Evolutionary conservation across 1,140 invertebrate species (phyloP), one percentile per base, ranked within the genome.

Genomic region (Diorhabda sublineata): DNA sequence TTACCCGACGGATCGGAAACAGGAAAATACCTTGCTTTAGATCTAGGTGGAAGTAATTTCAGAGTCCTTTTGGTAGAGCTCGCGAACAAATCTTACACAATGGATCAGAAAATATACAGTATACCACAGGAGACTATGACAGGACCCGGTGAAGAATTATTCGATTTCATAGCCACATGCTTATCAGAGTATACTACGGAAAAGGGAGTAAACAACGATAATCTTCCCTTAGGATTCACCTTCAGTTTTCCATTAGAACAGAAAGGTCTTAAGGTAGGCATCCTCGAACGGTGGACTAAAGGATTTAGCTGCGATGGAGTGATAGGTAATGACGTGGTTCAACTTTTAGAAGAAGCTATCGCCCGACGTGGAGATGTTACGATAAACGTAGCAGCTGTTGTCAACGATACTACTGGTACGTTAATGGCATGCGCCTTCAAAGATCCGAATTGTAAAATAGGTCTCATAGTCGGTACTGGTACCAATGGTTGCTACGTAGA

Each of bases 41-140:
- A 99, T 85, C 87, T 99, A 72, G 98, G 98, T 45, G 98, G 98
- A 1, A 99, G 98, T n/a, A 99, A 99, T 82, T 99, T 99, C 84
- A 88, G 98, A 69, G 97, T 99, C 4, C 83, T 99, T 42, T 85
- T 98, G 2, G 96, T 99, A 74, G 90, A 93, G 65, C 83, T 98
- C 58, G 86, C 91, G 57, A 91, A 89, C 42, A 88, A 90, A 74
- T 88, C 88, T 68, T 94, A 92, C 76, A 89, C 91, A 70, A 98
- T 99, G 91, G 90, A 96, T 76, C 97, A 95, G 59, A 97, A 98
- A 84, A 98, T 98, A 73, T 99, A 94, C 82, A 92, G 95, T 5
- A 93, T 99, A 76, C 95, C 97, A 45, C 90, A 97, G 79, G 87
- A 91, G 70, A 89, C 99, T 56, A 98, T 98, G 96, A 81, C 92